Percentiles rank a stretch among this genome's conserved stretches.
These are phyloP conservation scores for Lepetodrilus schrolli DNA, from an alignment of 2,888 invertebrate species.

Conservation along the genomic window DNA sequence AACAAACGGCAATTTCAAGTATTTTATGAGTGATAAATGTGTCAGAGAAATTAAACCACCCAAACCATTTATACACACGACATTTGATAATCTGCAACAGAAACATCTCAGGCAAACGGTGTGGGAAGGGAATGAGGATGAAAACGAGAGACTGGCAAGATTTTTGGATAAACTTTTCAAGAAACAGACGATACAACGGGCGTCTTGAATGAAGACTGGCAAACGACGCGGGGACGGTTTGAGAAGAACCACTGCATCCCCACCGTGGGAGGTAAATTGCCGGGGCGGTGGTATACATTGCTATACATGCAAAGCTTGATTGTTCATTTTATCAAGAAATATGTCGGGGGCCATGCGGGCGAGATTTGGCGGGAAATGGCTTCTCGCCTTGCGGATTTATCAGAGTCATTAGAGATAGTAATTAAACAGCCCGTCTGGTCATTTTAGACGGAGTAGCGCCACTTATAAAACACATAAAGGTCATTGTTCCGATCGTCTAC, in stretches of 20 bases:
- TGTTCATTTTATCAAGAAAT: slow-evolving; percentile 3
- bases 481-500: background rate
- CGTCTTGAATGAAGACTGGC: background rate
- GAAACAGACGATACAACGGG: slow-evolving; percentile 18
- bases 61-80: background rate
- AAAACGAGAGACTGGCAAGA: background rate
- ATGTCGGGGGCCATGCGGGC: background rate
- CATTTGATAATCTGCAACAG: slow-evolving; percentile 9
- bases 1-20: background rate
- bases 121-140: background rate
- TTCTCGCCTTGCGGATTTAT: background rate
- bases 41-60: background rate
- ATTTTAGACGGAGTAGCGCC: slow-evolving; percentile 15
- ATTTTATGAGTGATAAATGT: slow-evolving; percentile 6
- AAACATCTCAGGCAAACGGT: background rate
- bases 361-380: slow-evolving; percentile 7
- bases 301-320: background rate
- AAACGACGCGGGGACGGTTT: background rate
- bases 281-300: background rate
- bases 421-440: slow-evolving; percentile 21
- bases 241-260: slow-evolving; percentile 5
- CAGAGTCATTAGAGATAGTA: slow-evolving; percentile 13
- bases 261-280: slow-evolving; percentile 20
- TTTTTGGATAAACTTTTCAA: background rate
- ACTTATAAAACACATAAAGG: slow-evolving; percentile 23